Base-by-base conservation (phyloP, 2,888 invertebrate genomes). In the Dasypogon diadema region DNA sequence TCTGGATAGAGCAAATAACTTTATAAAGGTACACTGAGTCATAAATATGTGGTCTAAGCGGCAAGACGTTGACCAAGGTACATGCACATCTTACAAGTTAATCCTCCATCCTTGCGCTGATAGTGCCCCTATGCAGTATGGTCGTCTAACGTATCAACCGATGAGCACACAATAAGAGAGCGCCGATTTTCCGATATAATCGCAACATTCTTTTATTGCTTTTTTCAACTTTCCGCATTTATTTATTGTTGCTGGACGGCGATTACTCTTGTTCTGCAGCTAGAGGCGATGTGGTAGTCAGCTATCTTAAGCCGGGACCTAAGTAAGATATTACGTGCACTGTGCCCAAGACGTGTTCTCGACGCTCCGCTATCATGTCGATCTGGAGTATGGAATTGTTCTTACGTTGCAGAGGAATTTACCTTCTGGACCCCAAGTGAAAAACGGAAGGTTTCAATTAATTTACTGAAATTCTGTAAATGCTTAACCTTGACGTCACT, bases 381-480 rank as follows among this genome's bases (percentile, higher is more conserved):
- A 60, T 60, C 60, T 60, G 18, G 10, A 37, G 60, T 60, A 37
- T 21, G 60, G 60, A 60, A 60, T 34, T 60, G 60, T 60, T 60
- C 37, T 60, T 42, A 37, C 60, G 4, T 12, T 37, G 42, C 37
- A n/a, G 21, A 60, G 21, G 60, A 60, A 60, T 60, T 60, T 60
- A 34, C 60, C 60, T 60, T 10, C 21, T 60, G 60, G 60, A 60
- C 21, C 37, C 2, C 60, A 60, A 60, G 37, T 60, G 34, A 60
- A 60, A 60, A 60, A 60, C 60, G 60, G 60, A 60, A 60, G 60
- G 60, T 60, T 60, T 60, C 60, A 60, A 60, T 60, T 60, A 60
- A 60, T 60, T 60, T 60, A 60, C 60, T 60, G 60, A 60, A 60
- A 60, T 60, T 60, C 60, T 60, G 60, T 60, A 60, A 60, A 60